Evolutionary conservation across 2,888 invertebrate species (phyloP).

Genomic region (Himalopsyche japonica): DNA sequence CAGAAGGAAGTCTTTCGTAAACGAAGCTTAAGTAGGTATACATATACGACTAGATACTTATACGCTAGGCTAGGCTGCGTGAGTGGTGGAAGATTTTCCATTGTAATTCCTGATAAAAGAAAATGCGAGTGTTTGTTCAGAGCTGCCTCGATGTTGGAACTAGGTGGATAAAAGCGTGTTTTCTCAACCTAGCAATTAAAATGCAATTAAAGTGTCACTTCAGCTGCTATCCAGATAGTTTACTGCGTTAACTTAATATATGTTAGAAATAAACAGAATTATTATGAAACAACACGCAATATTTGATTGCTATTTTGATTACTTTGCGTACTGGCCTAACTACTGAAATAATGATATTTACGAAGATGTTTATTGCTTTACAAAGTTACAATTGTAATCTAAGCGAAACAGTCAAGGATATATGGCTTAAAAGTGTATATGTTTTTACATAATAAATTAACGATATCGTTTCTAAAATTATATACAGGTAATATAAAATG

Average conservation of each 20-base stretch:
- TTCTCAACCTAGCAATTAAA: background rate
- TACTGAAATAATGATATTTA: too few species aligned
- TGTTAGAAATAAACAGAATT: background rate
- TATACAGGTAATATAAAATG: too few species aligned
- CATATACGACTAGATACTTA: background rate
- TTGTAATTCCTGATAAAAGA: background rate
- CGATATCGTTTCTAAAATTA: too few species aligned
- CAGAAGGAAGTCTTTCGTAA: background rate
- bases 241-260: background rate
- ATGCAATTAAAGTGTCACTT: background rate
- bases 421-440: too few species aligned
- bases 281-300: background rate
- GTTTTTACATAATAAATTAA: too few species aligned
- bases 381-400: too few species aligned
- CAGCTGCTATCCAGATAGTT: background rate
- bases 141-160: background rate
- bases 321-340: too few species aligned
- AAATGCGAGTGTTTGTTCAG: background rate
- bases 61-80: background rate
- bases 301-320: background rate
- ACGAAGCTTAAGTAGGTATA: background rate
- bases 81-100: background rate
- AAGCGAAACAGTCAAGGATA: too few species aligned
- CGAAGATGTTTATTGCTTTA: too few species aligned
- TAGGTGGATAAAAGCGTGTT: background rate